Evolutionary conservation across 1,140 invertebrate genomes (phyloP), one percentile per base, ranked within the genome.

Genomic region (Drosophila asahinai): DNA sequence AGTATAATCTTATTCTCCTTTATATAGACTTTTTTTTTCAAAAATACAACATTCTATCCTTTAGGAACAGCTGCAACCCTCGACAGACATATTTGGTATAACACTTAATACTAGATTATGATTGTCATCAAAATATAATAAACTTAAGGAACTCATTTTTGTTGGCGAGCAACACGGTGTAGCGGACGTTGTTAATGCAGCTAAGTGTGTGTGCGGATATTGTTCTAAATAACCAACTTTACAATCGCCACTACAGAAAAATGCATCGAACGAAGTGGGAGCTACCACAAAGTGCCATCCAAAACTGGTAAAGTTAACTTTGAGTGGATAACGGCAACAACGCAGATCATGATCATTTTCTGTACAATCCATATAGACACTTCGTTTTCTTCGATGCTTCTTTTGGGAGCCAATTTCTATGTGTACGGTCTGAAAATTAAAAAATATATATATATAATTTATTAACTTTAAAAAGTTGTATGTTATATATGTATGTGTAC

Each of bases 241-340:
- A 94, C 99, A 99, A 83, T 99, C 97, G 4, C 99, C 99, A 66
- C 97, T 96, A 94, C 99, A 99, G 94, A 98, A 99, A 94, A 98
- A 98, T 17, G 99, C 98, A 87, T 99, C 96, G 94, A 99, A 99
- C 77, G 96, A 96, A 83, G 97, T 97, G 0, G 99, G 99, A 0
- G 98, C 98, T 40, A 99, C 98, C 83, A 99, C 98, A 97, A 98
- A 99, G 86, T 99, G 98, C 98, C 98, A 99, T 12, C 98, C 98
- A 89, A 99, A 98, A 76, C 98, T 97, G 80, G 97, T 97, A 93
- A 99, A 99, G 94, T 99, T 97, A 14, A 99, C 98, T 12, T 97
- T 97, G 17, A 99, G 94, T 1, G 97, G 97, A 93, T 98, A 98
- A 15, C 97, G 95, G 92, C 98, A 98, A 93, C 98, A 98, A 25